A percentile compares a stretch with the other conserved stretches of the same genome.
Evolutionary conservation across 2,888 invertebrate genomes (phyloP).

Genomic region (Hoplodrina ambigua): DNA sequence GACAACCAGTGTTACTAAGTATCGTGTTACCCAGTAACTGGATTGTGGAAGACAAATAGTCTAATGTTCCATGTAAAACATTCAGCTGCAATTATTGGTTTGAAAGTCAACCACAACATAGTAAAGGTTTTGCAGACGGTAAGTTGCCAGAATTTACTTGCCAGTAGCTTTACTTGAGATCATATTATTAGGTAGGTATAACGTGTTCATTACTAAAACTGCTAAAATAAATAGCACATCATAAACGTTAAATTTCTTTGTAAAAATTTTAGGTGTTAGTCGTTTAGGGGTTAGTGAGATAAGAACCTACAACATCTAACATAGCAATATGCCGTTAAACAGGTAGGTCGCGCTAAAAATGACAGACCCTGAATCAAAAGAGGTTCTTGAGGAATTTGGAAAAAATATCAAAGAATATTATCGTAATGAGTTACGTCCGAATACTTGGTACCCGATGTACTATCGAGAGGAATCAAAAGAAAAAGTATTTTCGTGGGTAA

Average conservation of each 20-base stretch:
- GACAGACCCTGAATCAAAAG: constrained; percentile 52
- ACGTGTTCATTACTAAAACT: not conserved
- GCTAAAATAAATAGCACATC: too few species aligned
- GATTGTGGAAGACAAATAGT: too few species aligned
- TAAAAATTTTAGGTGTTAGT: too few species aligned
- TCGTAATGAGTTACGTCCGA: constrained; percentile 70
- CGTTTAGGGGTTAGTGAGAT: not conserved
- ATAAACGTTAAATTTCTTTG: too few species aligned
- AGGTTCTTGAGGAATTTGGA: constrained; percentile 71
- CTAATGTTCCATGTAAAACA: too few species aligned
- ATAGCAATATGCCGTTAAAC: constrained; percentile 34
- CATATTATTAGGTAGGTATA: not conserved
- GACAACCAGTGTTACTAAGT: too few species aligned
- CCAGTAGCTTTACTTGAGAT: too few species aligned
- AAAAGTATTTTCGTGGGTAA: constrained; percentile 71
- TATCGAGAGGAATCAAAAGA: constrained; percentile 63
- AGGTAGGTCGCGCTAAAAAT: constrained; percentile 55
- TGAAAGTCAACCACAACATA: too few species aligned
- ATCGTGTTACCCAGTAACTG: too few species aligned
- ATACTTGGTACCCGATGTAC: constrained; percentile 82
- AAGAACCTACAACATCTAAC: not conserved
- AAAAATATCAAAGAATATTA: constrained; percentile 70
- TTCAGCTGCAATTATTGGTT: too few species aligned
- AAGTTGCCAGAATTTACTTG: too few species aligned
- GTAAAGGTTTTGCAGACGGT: too few species aligned